These are phyloP conservation scores for rat (Rattus norvegicus) DNA, from an alignment of 2,113 vertebrate species.

Conservation along the genomic window GRCr8 NC_086028.1:81909501-81910000, in stretches of 20 bases:
- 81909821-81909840: no score
- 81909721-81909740: not conserved
- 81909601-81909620: not conserved
- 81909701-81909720: no score
- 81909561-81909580: not conserved
- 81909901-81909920: constrained; percentile 38
- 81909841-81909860: no score
- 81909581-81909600: not conserved
- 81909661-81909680: no score
- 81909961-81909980: constrained; percentile 55
- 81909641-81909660: no score
- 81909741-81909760: not conserved
- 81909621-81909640: not conserved
- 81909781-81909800: no score
- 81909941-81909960: constrained; percentile 26
- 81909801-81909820: no score
- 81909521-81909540: not conserved
- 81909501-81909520: not conserved
- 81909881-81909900: not conserved
- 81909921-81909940: constrained; percentile 48
- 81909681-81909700: not conserved
- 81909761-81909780: no score
- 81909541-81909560: not conserved
- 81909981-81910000: constrained; percentile 14
- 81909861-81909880: not conserved